Base-by-base conservation (phyloP, 2,888 invertebrate genomes). In the Drosophila demipolita region DNA sequence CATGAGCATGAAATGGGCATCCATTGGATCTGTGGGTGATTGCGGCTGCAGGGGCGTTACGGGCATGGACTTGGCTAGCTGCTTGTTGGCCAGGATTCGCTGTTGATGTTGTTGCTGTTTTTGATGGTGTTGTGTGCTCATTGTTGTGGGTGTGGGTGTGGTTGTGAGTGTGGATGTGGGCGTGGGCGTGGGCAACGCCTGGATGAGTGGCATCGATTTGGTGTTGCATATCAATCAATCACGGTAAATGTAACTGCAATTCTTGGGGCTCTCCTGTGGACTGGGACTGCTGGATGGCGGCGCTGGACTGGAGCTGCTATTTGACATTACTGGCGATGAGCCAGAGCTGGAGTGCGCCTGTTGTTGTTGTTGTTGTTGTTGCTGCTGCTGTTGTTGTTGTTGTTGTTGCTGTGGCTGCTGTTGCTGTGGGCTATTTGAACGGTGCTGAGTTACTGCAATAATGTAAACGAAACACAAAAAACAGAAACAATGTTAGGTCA, bases 151-250 rank as follows among this genome's bases (percentile, higher is more conserved):
- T 29, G 61, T 70, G 12, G 33, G 66, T 48, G 48, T 62, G 45
- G 67, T 66, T 57, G 71, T 58, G 12, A 29, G 65, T 48, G 48
- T 62, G 45, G 67, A 66, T 57, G 71, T 58, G 35, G 72, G 54
- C 57, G 78, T 75, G 65, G 84, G 80, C 82, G 83, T 80, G 74
- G 81, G 79, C 82, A 82, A 72, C 75, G 90, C 82, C 89, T 91
- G 90, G 80, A 93, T 92, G 87, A 92, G 90, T 87, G 93, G 93
- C 93, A 93, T 93, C 84, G 93, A 93, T 92, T 93, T 93, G 83
- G 93, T 93, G 86, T 93, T 93, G 84, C 92, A 93, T 92, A 93
- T 92, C 92, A 93, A 93, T 93, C 93, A 93, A 93, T 93, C 93
- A 91, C 93, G 93, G 89, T 93, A 93, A 90, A 93, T 93, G 82